A percentile compares a stretch with the other conserved stretches of the same genome.
These are phyloP conservation scores for Apodemus speciosus DNA, from an alignment of 2,113 vertebrate species.

Conservation along the genomic window DNA sequence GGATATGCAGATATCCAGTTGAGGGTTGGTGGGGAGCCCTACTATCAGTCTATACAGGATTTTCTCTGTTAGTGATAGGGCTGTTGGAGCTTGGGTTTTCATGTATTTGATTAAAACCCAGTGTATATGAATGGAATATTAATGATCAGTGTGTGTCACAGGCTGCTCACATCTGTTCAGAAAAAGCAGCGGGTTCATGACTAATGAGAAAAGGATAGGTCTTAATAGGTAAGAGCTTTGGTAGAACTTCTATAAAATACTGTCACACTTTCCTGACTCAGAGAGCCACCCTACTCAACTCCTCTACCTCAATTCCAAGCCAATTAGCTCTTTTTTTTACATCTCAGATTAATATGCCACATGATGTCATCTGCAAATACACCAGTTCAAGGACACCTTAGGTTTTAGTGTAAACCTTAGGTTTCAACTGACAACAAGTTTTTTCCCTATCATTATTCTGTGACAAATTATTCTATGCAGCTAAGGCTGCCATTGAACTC, in stretches of 20 bases:
- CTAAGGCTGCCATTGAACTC: background rate
- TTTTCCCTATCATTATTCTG: background rate
- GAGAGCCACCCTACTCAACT: background rate
- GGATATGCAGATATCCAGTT: background rate
- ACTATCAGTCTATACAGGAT: background rate
- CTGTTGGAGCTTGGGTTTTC: background rate
- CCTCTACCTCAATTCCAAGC: background rate
- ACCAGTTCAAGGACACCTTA: conserved; percentile 43
- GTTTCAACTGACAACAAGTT: conserved; percentile 31
- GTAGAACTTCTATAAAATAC: background rate
- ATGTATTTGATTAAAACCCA: background rate
- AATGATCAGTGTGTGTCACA: background rate
- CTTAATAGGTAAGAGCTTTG: background rate
- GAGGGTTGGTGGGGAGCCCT: background rate
- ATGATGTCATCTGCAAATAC: conserved; percentile 22
- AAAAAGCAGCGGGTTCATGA: background rate
- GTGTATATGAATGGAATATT: background rate
- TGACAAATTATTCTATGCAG: background rate
- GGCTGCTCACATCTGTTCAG: background rate
- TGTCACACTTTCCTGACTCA: background rate
- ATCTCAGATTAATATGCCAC: background rate
- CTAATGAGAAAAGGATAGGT: background rate
- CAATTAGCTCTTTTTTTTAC: background rate
- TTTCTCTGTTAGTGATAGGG: background rate
- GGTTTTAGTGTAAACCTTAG: background rate